Conservation (phyloP, 2,797 vertebrate genomes). For the Zalophus californianus region DNA sequence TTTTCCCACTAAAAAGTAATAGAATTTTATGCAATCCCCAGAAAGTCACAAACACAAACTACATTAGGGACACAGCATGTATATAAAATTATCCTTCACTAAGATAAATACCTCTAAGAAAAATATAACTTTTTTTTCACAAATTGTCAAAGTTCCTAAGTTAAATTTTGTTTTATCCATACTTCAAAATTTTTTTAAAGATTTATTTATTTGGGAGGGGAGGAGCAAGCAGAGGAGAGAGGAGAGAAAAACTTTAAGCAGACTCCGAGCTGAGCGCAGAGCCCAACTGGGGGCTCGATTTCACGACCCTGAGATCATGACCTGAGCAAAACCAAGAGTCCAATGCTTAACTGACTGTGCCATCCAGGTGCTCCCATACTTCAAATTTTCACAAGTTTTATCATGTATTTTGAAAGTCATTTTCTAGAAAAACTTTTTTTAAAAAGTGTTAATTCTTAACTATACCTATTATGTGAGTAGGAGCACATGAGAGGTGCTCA, state of each 20-base stretch:
- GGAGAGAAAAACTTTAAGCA: not conserved
- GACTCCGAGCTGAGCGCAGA: not conserved
- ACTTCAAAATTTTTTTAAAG: not conserved
- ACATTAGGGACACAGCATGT: not conserved
- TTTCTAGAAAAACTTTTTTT: not conserved
- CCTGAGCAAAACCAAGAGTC: not conserved
- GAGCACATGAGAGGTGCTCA: not conserved
- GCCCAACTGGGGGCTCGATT: not conserved
- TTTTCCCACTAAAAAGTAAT: conserved; percentile 40
- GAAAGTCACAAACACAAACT: conserved; percentile 54
- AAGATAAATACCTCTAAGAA: conserved; percentile 38
- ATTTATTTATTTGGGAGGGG: not conserved
- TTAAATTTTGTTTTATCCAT: conserved; percentile 57
- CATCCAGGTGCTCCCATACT: not conserved
- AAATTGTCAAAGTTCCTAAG: not conserved
- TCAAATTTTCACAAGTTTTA: conserved; percentile 38
- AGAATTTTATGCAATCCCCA: conserved; percentile 28
- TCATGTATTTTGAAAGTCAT: not conserved
- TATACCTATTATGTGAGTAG: not conserved
- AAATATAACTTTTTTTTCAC: not conserved
- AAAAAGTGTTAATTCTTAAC: conserved; percentile 17
- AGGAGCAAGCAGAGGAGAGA: not conserved
- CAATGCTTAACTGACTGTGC: not conserved
- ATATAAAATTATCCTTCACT: conserved; percentile 55
- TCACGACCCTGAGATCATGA: not conserved